Percentiles rank a stretch among this genome's conserved stretches.
Conservation (phyloP, 2,888 invertebrate species). For the Enoplolaimus lenunculus region DNA sequence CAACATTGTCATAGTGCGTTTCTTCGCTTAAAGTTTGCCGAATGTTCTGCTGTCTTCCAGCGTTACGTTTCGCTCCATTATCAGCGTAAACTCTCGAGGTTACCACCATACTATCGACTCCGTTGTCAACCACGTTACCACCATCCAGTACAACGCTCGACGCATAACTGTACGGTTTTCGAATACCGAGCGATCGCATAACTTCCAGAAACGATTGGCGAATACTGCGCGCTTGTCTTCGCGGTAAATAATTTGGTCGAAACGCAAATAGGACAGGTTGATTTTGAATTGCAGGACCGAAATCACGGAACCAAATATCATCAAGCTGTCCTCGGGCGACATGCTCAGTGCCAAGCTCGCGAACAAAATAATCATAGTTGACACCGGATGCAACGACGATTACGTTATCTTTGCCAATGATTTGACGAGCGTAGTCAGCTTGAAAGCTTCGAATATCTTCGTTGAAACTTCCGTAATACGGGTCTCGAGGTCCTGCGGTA, state of each 20-base stretch:
- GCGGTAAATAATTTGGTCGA: neutral
- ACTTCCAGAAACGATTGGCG: neutral
- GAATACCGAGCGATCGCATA: neutral
- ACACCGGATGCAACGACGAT: neutral
- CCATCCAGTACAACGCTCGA: slow-evolving; percentile 9
- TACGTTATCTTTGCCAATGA: neutral
- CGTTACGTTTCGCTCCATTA: neutral
- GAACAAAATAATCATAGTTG: neutral
- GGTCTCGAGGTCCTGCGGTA: slow-evolving; percentile 22
- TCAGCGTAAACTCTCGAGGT: slow-evolving; percentile 4
- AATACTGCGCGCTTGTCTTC: neutral
- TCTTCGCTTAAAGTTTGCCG: neutral
- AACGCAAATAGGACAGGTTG: neutral
- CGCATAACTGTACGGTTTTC: neutral
- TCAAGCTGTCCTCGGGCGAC: neutral
- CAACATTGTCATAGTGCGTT: neutral
- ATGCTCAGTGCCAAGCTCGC: neutral
- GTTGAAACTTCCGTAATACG: neutral
- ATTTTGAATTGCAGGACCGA: neutral
- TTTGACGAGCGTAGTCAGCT: neutral
- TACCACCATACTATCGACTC: neutral
- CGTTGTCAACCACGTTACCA: slow-evolving; percentile 15
- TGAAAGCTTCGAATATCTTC: slow-evolving; percentile 3
- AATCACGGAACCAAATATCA: slow-evolving; percentile 6
- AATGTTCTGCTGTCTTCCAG: neutral